Evolutionary conservation across 2,113 vertebrate species (phyloP), one percentile per base, ranked within the genome.

Genomic region (Colinus virginianus): DNA sequence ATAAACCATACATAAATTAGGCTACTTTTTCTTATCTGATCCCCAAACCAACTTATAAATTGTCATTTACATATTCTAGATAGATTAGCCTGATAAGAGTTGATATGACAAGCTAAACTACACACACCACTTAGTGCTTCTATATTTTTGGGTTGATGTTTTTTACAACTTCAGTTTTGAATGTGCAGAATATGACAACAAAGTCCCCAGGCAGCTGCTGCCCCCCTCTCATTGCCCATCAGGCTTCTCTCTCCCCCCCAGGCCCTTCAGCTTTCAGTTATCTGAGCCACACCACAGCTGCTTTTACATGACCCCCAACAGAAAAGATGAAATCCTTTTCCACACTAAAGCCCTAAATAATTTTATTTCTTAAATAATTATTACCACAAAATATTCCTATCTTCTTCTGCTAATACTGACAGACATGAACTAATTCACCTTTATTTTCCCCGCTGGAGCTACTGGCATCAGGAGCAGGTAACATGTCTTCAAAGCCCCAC

Each of bases 401-500:
- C 21, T 20, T 71, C 34, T 71, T 53, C 40, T 51, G 36, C 30
- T 87, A 32, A 26, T 6, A 10, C 0, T 19, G 51, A 58, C 18
- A 78, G 42, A 16, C 64, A 78, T 19, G 49, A 67, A 77, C 76
- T 64, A 67, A 22, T 61, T 95, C 97, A 99, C 99, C 99, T 99
- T 99, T 99, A 93, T 86, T 99, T 96, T 99, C 99, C 91, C 98
- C 96, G 93, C 98, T 98, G 84, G 98, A 98, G 81, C 98, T 97
- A 91, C 97, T 98, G 85, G 97, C 97, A 93, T 99, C 99, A 42
- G 99, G 99, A 13, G 99, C 98, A 13, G 99, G 99, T 75, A 99
- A 95, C 99, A 99, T 99, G 96, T 99, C 99, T 97, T 99, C 99
- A 96, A 99, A 99, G 21, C 99, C 99, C 99, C 99, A 99, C 17